Percentiles rank a stretch among this genome's conserved stretches.
These are phyloP conservation scores for Oscheius sp. DNA, from an alignment of 2,888 invertebrate species.

Conservation along the genomic window DNA sequence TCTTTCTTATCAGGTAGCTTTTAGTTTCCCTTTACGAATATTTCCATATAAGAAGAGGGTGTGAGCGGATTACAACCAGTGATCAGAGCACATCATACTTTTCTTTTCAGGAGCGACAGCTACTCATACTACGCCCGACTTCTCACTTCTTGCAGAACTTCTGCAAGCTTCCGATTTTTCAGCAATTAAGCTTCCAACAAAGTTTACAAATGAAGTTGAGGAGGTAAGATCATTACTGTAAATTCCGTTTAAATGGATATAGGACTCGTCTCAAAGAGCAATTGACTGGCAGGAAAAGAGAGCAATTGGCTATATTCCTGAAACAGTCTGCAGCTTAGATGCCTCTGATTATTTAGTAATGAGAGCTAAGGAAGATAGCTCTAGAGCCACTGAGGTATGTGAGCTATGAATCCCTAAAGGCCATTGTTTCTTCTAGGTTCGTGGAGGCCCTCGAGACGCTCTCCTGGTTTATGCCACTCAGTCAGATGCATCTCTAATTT, in stretches of 20 bases:
- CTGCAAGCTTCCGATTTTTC: slow-evolving; percentile 47
- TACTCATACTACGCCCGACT: slow-evolving; percentile 37
- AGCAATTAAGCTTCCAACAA: slow-evolving; percentile 44
- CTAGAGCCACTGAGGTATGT: slow-evolving; percentile 50
- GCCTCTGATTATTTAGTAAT: slow-evolving; percentile 66
- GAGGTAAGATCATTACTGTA: slow-evolving; percentile 18
- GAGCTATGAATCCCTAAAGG: not conserved
- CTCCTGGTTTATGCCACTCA: slow-evolving; percentile 95
- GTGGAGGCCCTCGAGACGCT: slow-evolving; percentile 93
- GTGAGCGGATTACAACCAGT: not conserved
- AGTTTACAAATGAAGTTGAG: slow-evolving; percentile 38
- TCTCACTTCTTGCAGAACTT: slow-evolving; percentile 44
- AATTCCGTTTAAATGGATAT: slow-evolving; percentile 1
- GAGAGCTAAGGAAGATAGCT: slow-evolving; percentile 53
- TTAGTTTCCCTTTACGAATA: not conserved
- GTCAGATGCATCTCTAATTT: slow-evolving; percentile 79
- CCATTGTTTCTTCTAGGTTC: slow-evolving; percentile 77
- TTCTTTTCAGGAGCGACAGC: slow-evolving; percentile 30
- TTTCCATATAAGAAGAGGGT: not conserved
- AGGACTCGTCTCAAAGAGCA: slow-evolving; percentile 27
- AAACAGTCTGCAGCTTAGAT: slow-evolving; percentile 57
- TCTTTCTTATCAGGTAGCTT: slow-evolving; percentile 27
- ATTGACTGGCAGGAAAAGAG: slow-evolving; percentile 35
- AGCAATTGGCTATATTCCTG: slow-evolving; percentile 35
- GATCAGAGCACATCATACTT: not conserved